Evolutionary conservation across 2,113 vertebrate species (phyloP).

Genomic region (Dasyornis broadbenti): DNA sequence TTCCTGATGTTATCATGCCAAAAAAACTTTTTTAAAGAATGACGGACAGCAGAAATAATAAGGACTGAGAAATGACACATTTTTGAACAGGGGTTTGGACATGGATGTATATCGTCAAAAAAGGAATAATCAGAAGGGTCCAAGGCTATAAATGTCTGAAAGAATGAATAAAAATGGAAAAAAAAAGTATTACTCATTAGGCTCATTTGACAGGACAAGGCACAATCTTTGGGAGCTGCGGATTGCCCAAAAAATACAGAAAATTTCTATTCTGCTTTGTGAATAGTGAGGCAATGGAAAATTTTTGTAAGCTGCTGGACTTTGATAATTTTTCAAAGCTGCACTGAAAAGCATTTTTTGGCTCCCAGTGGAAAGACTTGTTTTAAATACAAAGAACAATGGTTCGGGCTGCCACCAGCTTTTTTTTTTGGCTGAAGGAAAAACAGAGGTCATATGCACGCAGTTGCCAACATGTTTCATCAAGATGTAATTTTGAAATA

Average conservation of each 20-base stretch:
- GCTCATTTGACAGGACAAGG: neutral
- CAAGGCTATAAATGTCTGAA: neutral
- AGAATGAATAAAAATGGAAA: neutral
- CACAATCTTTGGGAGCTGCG: neutral
- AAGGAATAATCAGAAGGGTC: neutral
- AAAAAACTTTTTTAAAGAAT: neutral
- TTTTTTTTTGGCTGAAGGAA: neutral
- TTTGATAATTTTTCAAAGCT: conserved; percentile 17
- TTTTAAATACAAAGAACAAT: conserved; percentile 33
- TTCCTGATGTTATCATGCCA: neutral
- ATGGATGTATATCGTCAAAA: neutral
- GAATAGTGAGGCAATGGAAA: neutral
- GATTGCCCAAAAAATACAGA: neutral
- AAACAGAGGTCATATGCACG: neutral
- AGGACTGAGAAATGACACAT: neutral
- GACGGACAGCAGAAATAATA: neutral
- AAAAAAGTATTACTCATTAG: neutral
- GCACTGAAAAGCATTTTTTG: neutral
- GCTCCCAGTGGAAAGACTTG: neutral
- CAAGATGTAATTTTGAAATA: neutral
- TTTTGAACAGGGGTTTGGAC: neutral
- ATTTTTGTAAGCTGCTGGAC: neutral
- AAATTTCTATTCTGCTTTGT: neutral
- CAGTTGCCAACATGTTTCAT: neutral
- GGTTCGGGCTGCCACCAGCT: neutral